These are phyloP conservation scores for Mylabris phalerata DNA, from an alignment of 1,140 invertebrate genomes.

Conservation along the genomic window DNA sequence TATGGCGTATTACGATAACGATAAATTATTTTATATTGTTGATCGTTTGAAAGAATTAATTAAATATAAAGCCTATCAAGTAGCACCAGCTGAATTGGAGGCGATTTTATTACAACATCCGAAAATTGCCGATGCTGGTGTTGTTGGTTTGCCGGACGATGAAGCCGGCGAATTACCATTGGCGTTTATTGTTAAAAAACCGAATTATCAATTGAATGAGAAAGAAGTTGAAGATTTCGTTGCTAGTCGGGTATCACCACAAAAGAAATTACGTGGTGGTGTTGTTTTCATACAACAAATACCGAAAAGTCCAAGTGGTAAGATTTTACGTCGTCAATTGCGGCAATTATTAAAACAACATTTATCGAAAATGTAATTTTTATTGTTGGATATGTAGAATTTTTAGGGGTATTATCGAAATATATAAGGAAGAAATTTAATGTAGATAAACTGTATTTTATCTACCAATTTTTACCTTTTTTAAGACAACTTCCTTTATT, in stretches of 20 bases:
- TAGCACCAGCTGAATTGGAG: slow-evolving; percentile 70
- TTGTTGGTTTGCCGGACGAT: slow-evolving; percentile 62
- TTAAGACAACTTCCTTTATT: no score
- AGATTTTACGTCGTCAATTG: slow-evolving; percentile 59
- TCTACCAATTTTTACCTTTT: neutral
- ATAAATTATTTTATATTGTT: slow-evolving; percentile 63
- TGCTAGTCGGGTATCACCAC: slow-evolving; percentile 54
- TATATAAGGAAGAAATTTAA: neutral
- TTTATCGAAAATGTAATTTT: neutral
- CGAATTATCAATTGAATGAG: slow-evolving; percentile 40
- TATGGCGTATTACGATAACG: slow-evolving; percentile 63
- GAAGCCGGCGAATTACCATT: slow-evolving; percentile 60
- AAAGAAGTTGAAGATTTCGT: slow-evolving; percentile 48
- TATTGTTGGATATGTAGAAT: neutral
- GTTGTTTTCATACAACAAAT: slow-evolving; percentile 61
- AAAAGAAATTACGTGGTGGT: slow-evolving; percentile 59
- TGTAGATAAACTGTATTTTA: neutral
- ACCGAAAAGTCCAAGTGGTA: slow-evolving; percentile 67
- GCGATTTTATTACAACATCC: slow-evolving; percentile 58
- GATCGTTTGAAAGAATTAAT: slow-evolving; percentile 75
- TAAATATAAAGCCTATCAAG: slow-evolving; percentile 74
- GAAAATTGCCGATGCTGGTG: slow-evolving; percentile 60
- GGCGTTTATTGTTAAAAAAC: slow-evolving; percentile 59
- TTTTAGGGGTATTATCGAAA: neutral
- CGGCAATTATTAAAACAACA: neutral